Base-by-base conservation (phyloP, 2,888 invertebrate genomes). In the Sarcophaga caerulescens region DNA sequence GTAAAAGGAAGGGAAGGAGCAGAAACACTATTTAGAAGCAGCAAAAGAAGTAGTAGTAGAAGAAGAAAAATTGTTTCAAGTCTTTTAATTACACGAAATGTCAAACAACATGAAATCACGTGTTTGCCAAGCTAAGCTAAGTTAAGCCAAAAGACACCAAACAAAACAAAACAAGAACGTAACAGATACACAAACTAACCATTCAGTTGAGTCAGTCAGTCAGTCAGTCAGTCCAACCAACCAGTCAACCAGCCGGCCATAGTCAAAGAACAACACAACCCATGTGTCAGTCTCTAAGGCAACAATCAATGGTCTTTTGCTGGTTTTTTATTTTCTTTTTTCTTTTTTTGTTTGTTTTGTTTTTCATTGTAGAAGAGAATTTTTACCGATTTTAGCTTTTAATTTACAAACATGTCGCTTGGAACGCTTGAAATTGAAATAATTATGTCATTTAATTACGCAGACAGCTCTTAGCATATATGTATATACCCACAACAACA, bases 401-500 rank as follows among this genome's bases (percentile, higher is more conserved):
- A 52, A 52, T 52, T n/a, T 71, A 44, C 73, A 45, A 74, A 71
- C 35, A 52, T 52, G 44, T 71, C n/a, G 70, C 60, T 80, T 85
- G 74, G 87, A 74, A 84, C 68, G 69, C 85, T 73, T 81, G 62
- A 84, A 92, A 91, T 92, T 91, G 92, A 90, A 91, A 92, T 92
- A 92, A 92, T 92, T 92, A 92, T 92, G 92, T 91, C 92, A 92
- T 92, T 92, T 92, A 92, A 92, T 92, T 92, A 91, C 89, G 92
- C 91, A 90, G 90, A 90, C 92, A 92, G 91, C 89, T 35, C 35
- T 86, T 85, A 87, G 85, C 80, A 86, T 66, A 85, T 73, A 71
- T 75, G 45, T 60, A 35, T 6, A 35, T 63, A 69, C 57, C 75
- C 81, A 81, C 62, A 81, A 71, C 81, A 78, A 59, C 75, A 65